Evolutionary conservation across 2,113 vertebrate genomes (phyloP).

Genomic region (Chaenogobius annularis): DNA sequence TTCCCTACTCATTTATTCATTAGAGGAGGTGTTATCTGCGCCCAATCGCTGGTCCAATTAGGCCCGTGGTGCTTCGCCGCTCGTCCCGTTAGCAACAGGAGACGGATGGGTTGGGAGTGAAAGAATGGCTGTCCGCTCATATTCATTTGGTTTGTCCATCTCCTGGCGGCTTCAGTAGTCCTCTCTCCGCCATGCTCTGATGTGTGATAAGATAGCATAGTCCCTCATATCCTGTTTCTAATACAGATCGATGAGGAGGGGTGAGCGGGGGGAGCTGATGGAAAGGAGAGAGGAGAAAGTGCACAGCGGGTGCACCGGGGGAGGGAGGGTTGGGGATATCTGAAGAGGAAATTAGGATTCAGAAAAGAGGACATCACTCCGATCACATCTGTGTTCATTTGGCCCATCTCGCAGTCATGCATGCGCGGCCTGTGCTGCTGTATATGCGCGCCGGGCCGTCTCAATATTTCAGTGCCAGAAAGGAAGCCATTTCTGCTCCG

Average conservation of each 20-base stretch:
- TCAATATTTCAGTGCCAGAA: conserved; percentile 59
- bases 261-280: conserved; percentile 58
- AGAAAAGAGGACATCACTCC: conserved; percentile 74
- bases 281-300: conserved; percentile 34
- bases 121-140: conserved; percentile 47
- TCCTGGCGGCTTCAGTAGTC: conserved; percentile 48
- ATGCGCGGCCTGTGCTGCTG: conserved; percentile 8
- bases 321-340: conserved; percentile 48
- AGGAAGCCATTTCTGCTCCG: conserved; percentile 51
- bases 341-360: conserved; percentile 77
- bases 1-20: conserved; percentile 69
- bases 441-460: conserved; percentile 26
- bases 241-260: conserved; percentile 75
- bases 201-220: conserved; percentile 75
- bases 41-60: conserved; percentile 66
- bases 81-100: conserved; percentile 46
- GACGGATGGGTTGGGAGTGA: conserved; percentile 52
- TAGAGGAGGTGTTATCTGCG: conserved; percentile 58
- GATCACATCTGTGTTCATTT: conserved; percentile 76
- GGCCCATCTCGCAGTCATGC: conserved; percentile 50
- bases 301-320: not conserved
- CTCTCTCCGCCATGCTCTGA: conserved; percentile 61
- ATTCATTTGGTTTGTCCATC: conserved; percentile 39
- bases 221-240: conserved; percentile 78
- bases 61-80: conserved; percentile 40